A percentile compares a stretch with the other conserved stretches of the same genome.
phyloP scores from a whole-genome alignment of 1,140 invertebrate genomes.

The Lutraria rhynchaena region DNA sequence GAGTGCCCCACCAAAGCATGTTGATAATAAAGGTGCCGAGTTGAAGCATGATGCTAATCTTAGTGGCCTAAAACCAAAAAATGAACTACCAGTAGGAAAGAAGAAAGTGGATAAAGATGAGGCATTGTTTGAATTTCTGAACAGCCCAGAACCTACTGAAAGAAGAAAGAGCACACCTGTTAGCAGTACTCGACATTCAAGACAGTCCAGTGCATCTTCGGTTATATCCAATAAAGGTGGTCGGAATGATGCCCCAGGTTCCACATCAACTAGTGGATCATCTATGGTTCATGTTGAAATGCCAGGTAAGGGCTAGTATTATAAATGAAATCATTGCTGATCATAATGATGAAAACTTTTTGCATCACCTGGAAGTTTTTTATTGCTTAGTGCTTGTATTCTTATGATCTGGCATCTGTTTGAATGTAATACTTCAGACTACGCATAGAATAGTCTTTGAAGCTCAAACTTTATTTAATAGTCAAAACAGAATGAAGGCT shows the following conservation, averaged over 20 bases:
- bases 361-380: too few relatives aligned
- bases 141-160: slow-evolving; percentile 78
- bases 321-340: too few relatives aligned
- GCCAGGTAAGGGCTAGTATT: slow-evolving; percentile 37
- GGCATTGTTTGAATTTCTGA: slow-evolving; percentile 83
- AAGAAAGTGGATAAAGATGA: slow-evolving; percentile 83
- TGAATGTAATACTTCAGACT: too few relatives aligned
- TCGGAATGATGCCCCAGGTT: slow-evolving; percentile 24
- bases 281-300: slow-evolving; percentile 70
- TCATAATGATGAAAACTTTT: too few relatives aligned
- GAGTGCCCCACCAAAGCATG: slow-evolving; percentile 66
- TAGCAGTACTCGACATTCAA: slow-evolving; percentile 75
- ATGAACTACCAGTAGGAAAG: slow-evolving; percentile 59
- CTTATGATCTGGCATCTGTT: too few relatives aligned
- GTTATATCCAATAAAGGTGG: slow-evolving; percentile 67
- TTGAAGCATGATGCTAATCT: slow-evolving; percentile 6
- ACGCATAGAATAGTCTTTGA: too few relatives aligned
- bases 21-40: neutral
- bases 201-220: slow-evolving; percentile 81
- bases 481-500: too few relatives aligned
- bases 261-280: slow-evolving; percentile 64
- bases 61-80: slow-evolving; percentile 14
- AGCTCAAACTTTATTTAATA: too few relatives aligned
- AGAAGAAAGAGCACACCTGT: slow-evolving; percentile 67
- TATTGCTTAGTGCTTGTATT: too few relatives aligned